phyloP scores from a whole-genome alignment of 2,888 invertebrate species.

The Hyalella azteca region DNA sequence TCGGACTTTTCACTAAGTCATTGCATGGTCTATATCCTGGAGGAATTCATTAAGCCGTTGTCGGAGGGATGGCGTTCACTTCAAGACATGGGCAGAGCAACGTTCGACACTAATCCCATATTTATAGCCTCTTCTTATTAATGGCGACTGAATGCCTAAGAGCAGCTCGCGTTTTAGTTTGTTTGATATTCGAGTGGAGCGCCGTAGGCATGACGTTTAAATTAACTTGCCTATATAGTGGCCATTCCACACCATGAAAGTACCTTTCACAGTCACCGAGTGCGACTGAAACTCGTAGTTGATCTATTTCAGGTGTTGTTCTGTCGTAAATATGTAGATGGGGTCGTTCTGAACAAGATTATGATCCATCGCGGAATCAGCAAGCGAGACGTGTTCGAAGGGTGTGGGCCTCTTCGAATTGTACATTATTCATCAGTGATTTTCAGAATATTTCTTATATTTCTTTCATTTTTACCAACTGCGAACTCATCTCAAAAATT shows the following conservation, averaged over 20 bases:
- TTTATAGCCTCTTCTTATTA: conserved; percentile 12
- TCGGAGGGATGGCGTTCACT: background rate
- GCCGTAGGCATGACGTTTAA: conserved; percentile 9
- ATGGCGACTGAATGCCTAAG: conserved; percentile 29
- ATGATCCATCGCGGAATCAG: no score
- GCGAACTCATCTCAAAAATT: background rate
- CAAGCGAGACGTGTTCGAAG: no score
- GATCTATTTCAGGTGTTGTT: no score
- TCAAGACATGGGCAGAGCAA: conserved; percentile 28
- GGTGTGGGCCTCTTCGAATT: no score
- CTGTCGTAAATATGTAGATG: no score
- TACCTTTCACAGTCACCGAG: no score
- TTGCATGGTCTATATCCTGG: background rate
- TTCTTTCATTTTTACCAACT: no score
- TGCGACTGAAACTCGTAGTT: no score
- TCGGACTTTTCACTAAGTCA: conserved; percentile 15
- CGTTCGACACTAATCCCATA: conserved; percentile 23
- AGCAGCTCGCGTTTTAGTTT: conserved; percentile 6
- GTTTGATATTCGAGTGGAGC: background rate
- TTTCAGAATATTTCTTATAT: no score
- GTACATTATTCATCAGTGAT: no score
- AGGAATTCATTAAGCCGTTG: conserved; percentile 34
- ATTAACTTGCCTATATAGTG: background rate
- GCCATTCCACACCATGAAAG: no score
- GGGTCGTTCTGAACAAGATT: no score